These are phyloP conservation scores for Cepaea hortensis DNA, from an alignment of 2,888 invertebrate species.

Conservation along the genomic window DNA sequence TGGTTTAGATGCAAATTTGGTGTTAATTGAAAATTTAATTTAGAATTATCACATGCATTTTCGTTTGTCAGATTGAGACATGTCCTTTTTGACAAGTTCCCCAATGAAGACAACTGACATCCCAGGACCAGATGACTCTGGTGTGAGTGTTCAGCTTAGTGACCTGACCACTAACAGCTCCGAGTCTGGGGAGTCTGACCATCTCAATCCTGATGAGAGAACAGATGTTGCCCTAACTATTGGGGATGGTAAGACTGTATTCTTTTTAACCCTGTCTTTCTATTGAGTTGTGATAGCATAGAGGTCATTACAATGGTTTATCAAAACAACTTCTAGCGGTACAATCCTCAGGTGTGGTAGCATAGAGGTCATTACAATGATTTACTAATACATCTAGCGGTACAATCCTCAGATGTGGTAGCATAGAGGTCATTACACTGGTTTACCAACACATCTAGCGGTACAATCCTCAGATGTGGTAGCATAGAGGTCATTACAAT, in stretches of 20 bases:
- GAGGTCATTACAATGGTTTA: no score
- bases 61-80: not conserved
- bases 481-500: no score
- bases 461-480: no score
- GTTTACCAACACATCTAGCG: no score
- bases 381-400: no score
- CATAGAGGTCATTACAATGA: no score
- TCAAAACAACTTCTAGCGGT: not conserved
- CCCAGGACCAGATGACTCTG: slow-evolving; percentile 46
- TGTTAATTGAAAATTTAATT: no score
- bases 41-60: no score
- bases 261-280: not conserved
- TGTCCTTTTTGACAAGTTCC: slow-evolving; percentile 43
- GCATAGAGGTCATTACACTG: no score
- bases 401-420: no score
- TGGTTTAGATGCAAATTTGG: no score
- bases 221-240: slow-evolving; percentile 17
- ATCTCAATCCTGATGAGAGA: slow-evolving; percentile 18
- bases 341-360: not conserved
- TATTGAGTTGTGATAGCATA: not conserved
- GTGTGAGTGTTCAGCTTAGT: slow-evolving; percentile 47
- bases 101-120: slow-evolving; percentile 37
- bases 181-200: not conserved
- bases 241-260: not conserved
- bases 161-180: slow-evolving; percentile 26